Evolutionary conservation across 1,140 invertebrate genomes (phyloP).

Genomic region (Lysiphlebus fabarum): DNA sequence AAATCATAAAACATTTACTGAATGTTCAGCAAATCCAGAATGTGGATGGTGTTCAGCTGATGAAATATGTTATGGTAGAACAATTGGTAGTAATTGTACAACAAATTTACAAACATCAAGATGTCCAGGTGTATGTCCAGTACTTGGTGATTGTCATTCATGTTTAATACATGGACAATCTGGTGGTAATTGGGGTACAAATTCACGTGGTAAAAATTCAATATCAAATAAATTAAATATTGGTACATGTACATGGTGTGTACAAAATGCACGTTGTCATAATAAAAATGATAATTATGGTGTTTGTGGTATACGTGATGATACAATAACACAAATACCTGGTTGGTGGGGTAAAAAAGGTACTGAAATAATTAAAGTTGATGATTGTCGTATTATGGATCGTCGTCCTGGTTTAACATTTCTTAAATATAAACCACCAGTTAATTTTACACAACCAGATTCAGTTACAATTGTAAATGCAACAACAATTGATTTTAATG

Average conservation of each 20-base stretch:
- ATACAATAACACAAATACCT: constrained; percentile 71
- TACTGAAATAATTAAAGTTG: constrained; percentile 72
- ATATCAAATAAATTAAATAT: constrained; percentile 73
- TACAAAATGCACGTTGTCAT: constrained; percentile 87
- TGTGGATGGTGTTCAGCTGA: constrained; percentile 91
- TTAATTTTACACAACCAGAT: constrained; percentile 83
- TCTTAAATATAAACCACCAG: constrained; percentile 80
- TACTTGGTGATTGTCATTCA: constrained; percentile 81
- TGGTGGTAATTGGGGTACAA: constrained; percentile 54
- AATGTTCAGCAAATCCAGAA: constrained; percentile 84
- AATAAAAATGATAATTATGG: constrained; percentile 82
- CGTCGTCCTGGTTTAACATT: constrained; percentile 84
- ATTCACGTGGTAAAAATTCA: constrained; percentile 53
- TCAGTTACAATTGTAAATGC: constrained; percentile 79
- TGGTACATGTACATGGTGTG: constrained; percentile 87
- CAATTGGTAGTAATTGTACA: constrained; percentile 76
- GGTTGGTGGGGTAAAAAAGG: constrained; percentile 88
- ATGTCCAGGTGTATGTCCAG: constrained; percentile 85
- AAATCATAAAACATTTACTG: constrained; percentile 68
- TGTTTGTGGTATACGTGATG: constrained; percentile 71
- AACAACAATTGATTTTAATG: constrained; percentile 74
- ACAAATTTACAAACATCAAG: constrained; percentile 83
- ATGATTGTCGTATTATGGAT: constrained; percentile 76
- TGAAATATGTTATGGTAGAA: constrained; percentile 78
- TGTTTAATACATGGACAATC: constrained; percentile 73